These are phyloP conservation scores for Ophioderma brevispina DNA, from an alignment of 35 echinoderm and acorn worm genomes.

Conservation along the genomic window DNA sequence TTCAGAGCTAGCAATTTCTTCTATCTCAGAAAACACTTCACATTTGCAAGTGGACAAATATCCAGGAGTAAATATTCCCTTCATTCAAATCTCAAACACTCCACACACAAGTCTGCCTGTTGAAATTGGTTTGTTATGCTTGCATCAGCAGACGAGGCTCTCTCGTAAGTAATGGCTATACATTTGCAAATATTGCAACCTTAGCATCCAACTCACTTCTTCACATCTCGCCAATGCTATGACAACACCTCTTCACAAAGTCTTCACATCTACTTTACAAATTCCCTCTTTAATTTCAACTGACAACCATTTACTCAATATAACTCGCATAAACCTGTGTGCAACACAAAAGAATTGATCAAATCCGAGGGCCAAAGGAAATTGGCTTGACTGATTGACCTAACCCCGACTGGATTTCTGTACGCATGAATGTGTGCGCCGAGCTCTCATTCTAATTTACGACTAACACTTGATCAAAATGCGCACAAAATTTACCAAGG, in stretches of 20 bases:
- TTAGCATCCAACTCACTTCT: neutral
- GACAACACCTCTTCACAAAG: neutral
- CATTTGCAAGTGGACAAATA: conserved; percentile 6
- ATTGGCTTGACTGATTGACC: too few species aligned
- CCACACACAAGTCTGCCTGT: neutral
- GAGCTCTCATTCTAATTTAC: too few species aligned
- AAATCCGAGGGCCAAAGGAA: too few species aligned
- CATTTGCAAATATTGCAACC: neutral
- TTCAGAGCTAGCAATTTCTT: neutral
- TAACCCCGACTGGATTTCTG: too few species aligned
- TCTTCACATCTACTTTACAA: neutral
- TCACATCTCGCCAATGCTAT: neutral
- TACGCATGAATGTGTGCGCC: too few species aligned
- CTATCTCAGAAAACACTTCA: neutral
- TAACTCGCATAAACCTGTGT: too few species aligned
- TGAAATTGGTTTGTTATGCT: neutral
- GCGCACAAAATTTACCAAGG: neutral
- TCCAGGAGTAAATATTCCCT: neutral
- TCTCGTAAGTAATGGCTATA: neutral
- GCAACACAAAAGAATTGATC: too few species aligned
- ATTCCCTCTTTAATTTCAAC: neutral
- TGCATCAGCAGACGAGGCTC: neutral
- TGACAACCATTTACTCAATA: neutral
- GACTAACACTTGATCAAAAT: too few species aligned
- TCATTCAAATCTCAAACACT: neutral